Evolutionary conservation across 2,888 invertebrate genomes (phyloP).

Genomic region (Mermis nigrescens): DNA sequence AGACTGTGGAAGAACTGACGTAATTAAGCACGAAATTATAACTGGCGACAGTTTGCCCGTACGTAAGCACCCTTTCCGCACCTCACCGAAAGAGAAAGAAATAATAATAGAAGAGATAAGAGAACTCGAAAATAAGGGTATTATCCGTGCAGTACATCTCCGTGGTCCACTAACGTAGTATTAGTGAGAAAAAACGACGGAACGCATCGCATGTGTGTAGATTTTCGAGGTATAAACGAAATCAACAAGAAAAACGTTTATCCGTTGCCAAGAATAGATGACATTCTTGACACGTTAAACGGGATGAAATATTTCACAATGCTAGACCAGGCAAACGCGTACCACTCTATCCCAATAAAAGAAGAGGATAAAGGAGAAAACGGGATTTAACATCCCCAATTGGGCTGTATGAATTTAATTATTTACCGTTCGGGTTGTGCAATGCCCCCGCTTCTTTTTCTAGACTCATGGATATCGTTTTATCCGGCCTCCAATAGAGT

Average conservation of each 20-base stretch:
- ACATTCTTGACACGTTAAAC: slow-evolving; percentile 11
- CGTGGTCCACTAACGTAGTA: too few relatives aligned
- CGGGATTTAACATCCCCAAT: slow-evolving; percentile 17
- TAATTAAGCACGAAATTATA: neutral
- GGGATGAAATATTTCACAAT: slow-evolving; percentile 11
- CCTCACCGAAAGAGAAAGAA: neutral
- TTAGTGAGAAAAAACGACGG: slow-evolving; percentile 27
- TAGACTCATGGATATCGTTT: slow-evolving; percentile 17
- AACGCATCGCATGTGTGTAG: slow-evolving; percentile 16
- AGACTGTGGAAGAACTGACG: neutral
- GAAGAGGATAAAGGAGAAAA: slow-evolving; percentile 16
- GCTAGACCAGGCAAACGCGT: slow-evolving; percentile 15
- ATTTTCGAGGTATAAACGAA: slow-evolving; percentile 17
- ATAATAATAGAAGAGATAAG: neutral
- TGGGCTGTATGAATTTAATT: slow-evolving; percentile 20
- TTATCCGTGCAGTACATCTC: slow-evolving; percentile 7
- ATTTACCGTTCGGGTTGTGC: slow-evolving; percentile 21
- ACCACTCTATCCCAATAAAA: slow-evolving; percentile 15
- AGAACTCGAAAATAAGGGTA: neutral
- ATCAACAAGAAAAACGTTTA: slow-evolving; percentile 14
- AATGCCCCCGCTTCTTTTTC: slow-evolving; percentile 19
- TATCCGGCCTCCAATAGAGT: slow-evolving; percentile 15
- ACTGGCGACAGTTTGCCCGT: neutral
- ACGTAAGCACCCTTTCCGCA: neutral
- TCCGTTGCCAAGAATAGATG: slow-evolving; percentile 14